Evolutionary conservation across 2,888 invertebrate genomes (phyloP).

Genomic region (Agonum fuliginosum): DNA sequence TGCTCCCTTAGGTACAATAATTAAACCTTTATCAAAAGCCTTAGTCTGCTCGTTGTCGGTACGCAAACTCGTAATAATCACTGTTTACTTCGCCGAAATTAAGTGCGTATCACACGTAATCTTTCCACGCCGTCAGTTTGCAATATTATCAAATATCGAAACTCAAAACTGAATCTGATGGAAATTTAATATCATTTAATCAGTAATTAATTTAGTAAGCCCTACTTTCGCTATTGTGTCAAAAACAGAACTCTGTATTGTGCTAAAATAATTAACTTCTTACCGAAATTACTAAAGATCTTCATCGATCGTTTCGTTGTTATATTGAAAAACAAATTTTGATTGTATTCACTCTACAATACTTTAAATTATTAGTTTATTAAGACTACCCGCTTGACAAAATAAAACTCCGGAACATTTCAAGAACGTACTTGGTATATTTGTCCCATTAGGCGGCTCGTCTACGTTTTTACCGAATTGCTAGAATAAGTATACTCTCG

Average conservation of each 20-base stretch:
- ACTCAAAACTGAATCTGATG: neutral
- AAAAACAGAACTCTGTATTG: neutral
- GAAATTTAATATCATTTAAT: constrained; percentile 26
- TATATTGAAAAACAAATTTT: too few relatives aligned
- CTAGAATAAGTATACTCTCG: too few relatives aligned
- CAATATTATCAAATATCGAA: constrained; percentile 20
- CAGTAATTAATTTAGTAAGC: constrained; percentile 36
- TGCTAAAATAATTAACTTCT: constrained; percentile 31
- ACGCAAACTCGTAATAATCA: constrained; percentile 18
- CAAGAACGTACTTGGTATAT: too few relatives aligned
- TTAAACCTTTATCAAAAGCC: constrained; percentile 36
- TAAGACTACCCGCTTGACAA: too few relatives aligned
- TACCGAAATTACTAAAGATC: neutral
- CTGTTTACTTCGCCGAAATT: neutral
- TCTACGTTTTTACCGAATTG: too few relatives aligned
- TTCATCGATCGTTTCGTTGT: neutral
- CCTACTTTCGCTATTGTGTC: constrained; percentile 21
- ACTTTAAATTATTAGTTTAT: too few relatives aligned
- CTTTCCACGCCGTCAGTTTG: neutral
- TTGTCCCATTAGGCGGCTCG: too few relatives aligned
- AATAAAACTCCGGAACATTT: too few relatives aligned
- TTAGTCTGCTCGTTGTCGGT: too few relatives aligned
- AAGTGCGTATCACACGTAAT: neutral
- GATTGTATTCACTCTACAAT: too few relatives aligned
- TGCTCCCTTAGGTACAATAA: constrained; percentile 22